Conservation (phyloP, 53 echinoderm and acorn worm genomes). For the Holothuria leucospilota region DNA sequence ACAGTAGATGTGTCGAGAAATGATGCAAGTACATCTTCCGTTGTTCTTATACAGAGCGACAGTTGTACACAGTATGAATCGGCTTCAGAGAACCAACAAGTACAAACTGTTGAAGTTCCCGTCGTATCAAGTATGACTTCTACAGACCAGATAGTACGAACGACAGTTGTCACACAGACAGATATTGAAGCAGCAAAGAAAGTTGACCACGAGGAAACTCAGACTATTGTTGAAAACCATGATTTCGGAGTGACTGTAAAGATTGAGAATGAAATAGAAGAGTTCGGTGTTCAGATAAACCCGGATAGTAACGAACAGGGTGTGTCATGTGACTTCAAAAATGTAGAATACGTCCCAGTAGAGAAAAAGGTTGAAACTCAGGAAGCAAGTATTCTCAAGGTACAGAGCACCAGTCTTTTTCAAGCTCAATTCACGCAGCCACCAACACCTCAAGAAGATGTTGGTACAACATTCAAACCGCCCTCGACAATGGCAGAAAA, state of each 20-base stretch:
- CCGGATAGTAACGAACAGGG: not conserved
- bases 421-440: slow-evolving; percentile 9
- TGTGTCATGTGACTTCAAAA: slow-evolving; percentile 27
- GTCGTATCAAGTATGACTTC: not conserved
- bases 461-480: not conserved
- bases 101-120: not conserved
- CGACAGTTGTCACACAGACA: slow-evolving; percentile 9
- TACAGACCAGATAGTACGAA: not conserved
- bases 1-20: not conserved
- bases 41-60: not conserved
- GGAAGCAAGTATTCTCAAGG: not conserved
- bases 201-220: not conserved
- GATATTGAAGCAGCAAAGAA: not conserved
- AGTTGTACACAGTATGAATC: slow-evolving; percentile 10
- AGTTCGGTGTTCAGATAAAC: not conserved
- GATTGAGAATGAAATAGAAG: not conserved
- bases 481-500: not conserved
- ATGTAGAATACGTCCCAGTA: not conserved
- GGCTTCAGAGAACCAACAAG: not conserved
- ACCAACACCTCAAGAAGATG: not conserved
- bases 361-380: not conserved
- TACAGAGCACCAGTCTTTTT: not conserved
- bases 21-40: slow-evolving; percentile 4
- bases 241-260: slow-evolving; percentile 25
- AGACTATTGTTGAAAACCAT: not conserved